These are phyloP conservation scores for Hemichromis elongatus DNA, from an alignment of 2,113 vertebrate genomes.

Conservation along the genomic window DNA sequence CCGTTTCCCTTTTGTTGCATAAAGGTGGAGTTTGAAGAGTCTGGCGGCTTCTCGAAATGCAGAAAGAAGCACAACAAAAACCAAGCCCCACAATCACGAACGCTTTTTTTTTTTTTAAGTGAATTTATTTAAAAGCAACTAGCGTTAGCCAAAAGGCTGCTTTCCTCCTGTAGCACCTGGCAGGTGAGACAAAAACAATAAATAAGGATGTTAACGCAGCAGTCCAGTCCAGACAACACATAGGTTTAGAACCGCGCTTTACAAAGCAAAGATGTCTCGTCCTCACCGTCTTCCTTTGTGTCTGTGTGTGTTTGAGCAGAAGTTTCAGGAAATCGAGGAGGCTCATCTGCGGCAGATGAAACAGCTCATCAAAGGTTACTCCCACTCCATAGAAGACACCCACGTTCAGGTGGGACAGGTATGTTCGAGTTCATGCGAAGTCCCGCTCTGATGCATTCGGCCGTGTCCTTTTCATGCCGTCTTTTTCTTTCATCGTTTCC, in stretches of 20 bases:
- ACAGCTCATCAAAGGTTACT: slow-evolving; percentile 85
- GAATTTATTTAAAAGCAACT: background rate
- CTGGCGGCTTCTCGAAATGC: accelerated
- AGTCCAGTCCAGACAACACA: background rate
- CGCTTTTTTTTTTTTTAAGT: too few relatives aligned
- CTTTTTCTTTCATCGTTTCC: background rate
- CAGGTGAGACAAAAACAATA: too few relatives aligned
- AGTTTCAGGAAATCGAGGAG: slow-evolving; percentile 91
- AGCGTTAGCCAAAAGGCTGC: background rate
- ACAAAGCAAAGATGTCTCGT: background rate
- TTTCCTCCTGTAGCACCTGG: background rate
- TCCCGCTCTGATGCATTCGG: background rate
- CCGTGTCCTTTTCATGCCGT: background rate
- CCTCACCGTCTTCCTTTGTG: background rate
- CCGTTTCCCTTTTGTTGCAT: background rate
- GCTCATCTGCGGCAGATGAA: slow-evolving; percentile 88
- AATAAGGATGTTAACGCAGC: too few relatives aligned
- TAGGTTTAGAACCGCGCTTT: too few relatives aligned
- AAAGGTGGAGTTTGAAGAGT: background rate
- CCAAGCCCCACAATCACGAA: background rate
- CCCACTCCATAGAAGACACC: slow-evolving; percentile 91
- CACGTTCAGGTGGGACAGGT: slow-evolving; percentile 97
- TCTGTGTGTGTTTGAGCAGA: slow-evolving; percentile 62
- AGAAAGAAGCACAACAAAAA: background rate
- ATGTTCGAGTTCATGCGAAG: background rate